Conservation (phyloP, 1,140 invertebrate species). For the Fopius arisanus region DNA sequence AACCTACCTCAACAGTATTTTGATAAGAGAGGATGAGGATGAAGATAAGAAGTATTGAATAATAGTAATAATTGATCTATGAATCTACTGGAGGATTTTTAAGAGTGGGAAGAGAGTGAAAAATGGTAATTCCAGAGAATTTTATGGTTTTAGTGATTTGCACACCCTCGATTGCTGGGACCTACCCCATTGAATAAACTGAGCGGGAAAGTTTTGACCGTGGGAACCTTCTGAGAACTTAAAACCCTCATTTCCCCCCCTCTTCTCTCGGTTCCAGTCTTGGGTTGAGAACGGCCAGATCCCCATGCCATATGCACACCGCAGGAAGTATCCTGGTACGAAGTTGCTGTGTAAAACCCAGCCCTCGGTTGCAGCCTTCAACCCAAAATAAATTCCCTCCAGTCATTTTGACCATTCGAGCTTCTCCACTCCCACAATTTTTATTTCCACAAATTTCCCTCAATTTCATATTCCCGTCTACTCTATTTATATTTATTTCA, state of each 20-base stretch:
- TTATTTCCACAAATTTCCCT: too few species aligned
- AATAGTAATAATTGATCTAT: not conserved
- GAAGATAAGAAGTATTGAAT: too few species aligned
- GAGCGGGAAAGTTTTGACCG: slow-evolving; percentile 61
- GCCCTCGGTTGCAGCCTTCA: not conserved
- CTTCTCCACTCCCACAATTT: too few species aligned
- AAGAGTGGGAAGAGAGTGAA: too few species aligned
- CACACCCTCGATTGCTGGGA: not conserved
- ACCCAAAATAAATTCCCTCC: not conserved
- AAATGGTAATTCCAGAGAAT: too few species aligned
- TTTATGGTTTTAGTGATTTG: too few species aligned
- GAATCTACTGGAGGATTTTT: not conserved
- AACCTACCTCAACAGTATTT: not conserved
- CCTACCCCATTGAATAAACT: slow-evolving; percentile 5
- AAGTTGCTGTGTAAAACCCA: not conserved
- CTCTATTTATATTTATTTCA: too few species aligned
- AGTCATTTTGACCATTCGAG: not conserved
- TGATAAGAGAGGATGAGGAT: not conserved
- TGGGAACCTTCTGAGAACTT: slow-evolving; percentile 63
- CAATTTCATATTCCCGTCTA: too few species aligned
- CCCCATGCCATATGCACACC: slow-evolving; percentile 58
- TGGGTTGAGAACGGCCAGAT: slow-evolving; percentile 32
- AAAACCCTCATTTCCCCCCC: slow-evolving; percentile 36
- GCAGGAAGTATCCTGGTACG: slow-evolving; percentile 53
- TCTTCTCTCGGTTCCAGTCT: slow-evolving; percentile 21